phyloP scores from a whole-genome alignment of 2,113 vertebrate genomes.

The Carollia perspicillata region DNA sequence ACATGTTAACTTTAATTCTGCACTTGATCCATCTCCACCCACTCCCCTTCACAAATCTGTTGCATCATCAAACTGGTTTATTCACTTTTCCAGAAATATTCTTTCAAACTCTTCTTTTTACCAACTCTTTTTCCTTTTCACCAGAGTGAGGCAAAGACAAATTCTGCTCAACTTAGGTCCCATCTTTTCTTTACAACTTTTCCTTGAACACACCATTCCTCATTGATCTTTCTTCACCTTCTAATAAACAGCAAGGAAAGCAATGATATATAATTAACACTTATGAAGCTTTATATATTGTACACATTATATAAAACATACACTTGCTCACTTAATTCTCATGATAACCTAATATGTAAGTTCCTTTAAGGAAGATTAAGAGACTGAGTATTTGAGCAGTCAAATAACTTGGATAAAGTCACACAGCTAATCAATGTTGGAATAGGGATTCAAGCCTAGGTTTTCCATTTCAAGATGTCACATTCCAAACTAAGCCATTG shows the following conservation, averaged over 20 bases:
- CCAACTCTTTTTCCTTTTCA: not conserved
- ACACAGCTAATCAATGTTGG: not conserved
- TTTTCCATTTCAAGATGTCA: not conserved
- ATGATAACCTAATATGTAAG: not conserved
- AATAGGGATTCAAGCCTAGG: not conserved
- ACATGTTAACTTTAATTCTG: not conserved
- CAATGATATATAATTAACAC: not conserved
- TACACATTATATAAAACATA: not conserved
- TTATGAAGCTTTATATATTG: not conserved
- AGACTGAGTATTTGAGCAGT: not conserved
- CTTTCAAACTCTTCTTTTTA: not conserved
- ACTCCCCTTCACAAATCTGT: not conserved
- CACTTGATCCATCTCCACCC: not conserved
- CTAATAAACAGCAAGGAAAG: not conserved
- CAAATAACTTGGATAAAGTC: not conserved
- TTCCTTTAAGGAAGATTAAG: not conserved
- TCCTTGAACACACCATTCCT: not conserved
- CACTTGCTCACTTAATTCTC: not conserved
- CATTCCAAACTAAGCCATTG: not conserved
- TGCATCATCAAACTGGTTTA: not conserved
- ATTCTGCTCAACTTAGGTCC: not conserved
- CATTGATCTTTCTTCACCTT: not conserved
- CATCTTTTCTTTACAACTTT: not conserved
- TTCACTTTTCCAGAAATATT: not conserved
- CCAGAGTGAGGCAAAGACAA: not conserved